These are phyloP conservation scores for Seira musarum DNA, from an alignment of 2,888 invertebrate species.

Conservation along the genomic window DNA sequence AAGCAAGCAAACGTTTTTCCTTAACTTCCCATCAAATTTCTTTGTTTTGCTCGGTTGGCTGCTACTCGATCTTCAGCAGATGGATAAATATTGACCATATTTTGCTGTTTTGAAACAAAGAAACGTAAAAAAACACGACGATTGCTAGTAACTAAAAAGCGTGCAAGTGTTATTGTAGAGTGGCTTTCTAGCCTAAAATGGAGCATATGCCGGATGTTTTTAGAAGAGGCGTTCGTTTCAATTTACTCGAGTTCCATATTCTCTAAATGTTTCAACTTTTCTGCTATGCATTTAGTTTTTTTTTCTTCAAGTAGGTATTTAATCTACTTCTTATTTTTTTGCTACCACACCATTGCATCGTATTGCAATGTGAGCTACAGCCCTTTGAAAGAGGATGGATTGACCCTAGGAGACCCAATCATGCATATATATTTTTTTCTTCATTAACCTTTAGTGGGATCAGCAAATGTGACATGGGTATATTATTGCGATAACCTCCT, in stretches of 20 bases:
- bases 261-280: too few relatives aligned
- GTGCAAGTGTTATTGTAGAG: neutral
- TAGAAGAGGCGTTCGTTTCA: neutral
- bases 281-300: neutral
- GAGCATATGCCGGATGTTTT: conserved; percentile 1
- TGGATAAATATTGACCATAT: neutral
- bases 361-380: neutral
- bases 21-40: neutral
- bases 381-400: neutral
- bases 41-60: neutral
- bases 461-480: neutral
- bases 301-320: neutral
- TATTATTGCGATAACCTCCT: neutral
- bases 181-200: neutral
- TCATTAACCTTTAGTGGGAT: neutral
- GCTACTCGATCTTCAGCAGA: neutral
- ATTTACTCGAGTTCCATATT: neutral
- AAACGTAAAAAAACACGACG: neutral
- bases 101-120: neutral
- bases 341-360: neutral
- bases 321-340: too few relatives aligned
- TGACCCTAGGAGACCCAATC: neutral
- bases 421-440: neutral
- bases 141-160: neutral
- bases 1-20: neutral